A percentile compares a stretch with the other conserved stretches of the same genome.
Evolutionary conservation across 2,888 invertebrate genomes (phyloP).

Genomic region (Petrolisthes manimaculis): DNA sequence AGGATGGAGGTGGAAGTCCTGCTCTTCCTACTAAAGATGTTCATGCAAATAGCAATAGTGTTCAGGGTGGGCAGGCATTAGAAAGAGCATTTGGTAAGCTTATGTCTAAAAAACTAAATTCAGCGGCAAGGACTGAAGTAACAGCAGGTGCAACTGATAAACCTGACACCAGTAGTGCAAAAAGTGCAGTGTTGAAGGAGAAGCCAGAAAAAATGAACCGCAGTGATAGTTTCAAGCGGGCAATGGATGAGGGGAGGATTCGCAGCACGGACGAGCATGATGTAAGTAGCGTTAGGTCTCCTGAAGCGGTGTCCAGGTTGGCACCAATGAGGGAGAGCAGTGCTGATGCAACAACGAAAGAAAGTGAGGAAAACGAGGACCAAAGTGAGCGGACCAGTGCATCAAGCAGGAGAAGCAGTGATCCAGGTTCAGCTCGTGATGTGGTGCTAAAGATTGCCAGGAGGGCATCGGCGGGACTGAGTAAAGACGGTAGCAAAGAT

Average conservation of each 20-base stretch:
- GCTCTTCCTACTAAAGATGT: constrained; percentile 31
- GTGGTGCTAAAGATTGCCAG: not conserved
- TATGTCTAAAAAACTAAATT: constrained; percentile 39
- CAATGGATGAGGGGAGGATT: constrained; percentile 62
- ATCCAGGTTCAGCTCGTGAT: constrained; percentile 17
- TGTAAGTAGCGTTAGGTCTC: constrained; percentile 24
- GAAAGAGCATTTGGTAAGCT: constrained; percentile 53
- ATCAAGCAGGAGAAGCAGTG: constrained; percentile 25
- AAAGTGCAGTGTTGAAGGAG: constrained; percentile 2
- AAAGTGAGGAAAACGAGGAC: constrained; percentile 37
- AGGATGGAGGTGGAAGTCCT: constrained; percentile 25
- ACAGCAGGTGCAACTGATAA: constrained; percentile 21
- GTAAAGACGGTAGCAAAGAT: constrained; percentile 10
- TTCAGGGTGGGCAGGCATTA: constrained; percentile 35
- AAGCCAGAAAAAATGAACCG: constrained; percentile 55
- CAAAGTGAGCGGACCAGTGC: not conserved
- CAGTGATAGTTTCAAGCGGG: constrained; percentile 63
- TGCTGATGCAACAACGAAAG: not conserved
- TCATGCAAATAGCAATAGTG: constrained; percentile 41
- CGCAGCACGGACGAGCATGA: constrained; percentile 56
- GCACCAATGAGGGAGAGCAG: constrained; percentile 24
- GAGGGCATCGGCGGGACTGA: not conserved
- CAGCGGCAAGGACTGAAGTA: constrained; percentile 14
- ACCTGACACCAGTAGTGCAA: not conserved
- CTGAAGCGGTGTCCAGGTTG: not conserved